Conservation (phyloP, 2,888 invertebrate species). For the Lomographa bimaculata region DNA sequence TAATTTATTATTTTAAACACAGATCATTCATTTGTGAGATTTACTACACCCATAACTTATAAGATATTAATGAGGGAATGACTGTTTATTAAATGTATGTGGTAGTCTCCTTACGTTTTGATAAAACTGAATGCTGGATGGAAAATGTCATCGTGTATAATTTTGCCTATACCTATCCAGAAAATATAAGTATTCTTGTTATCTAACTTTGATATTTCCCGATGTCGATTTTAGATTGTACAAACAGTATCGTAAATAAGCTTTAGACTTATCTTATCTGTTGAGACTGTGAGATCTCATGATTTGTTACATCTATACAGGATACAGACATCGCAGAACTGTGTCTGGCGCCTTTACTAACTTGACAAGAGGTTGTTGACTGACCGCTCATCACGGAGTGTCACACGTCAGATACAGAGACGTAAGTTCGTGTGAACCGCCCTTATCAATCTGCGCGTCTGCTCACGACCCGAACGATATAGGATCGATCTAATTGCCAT, state of each 20-base stretch:
- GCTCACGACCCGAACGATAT: constrained; percentile 30
- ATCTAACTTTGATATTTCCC: too few relatives aligned
- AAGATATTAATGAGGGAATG: constrained; percentile 25
- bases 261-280: background rate
- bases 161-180: too few relatives aligned
- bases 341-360: constrained; percentile 8
- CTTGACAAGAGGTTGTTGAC: constrained; percentile 44
- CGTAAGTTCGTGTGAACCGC: constrained; percentile 63
- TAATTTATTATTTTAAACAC: constrained; percentile 32
- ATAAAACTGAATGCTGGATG: constrained; percentile 1
- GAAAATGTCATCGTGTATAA: too few relatives aligned
- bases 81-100: constrained; percentile 26
- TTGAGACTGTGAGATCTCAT: background rate
- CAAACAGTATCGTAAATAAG: too few relatives aligned
- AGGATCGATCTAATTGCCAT: constrained; percentile 41
- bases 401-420: constrained; percentile 48
- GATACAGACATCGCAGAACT: constrained; percentile 1
- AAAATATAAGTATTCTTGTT: too few relatives aligned
- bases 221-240: too few relatives aligned
- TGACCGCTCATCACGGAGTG: constrained; percentile 52
- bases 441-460: constrained; percentile 53
- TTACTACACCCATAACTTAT: constrained; percentile 28
- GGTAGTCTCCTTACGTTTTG: constrained; percentile 19
- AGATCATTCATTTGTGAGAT: constrained; percentile 31
- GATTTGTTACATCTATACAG: constrained; percentile 2